Evolutionary conservation across 2,113 vertebrate species (phyloP).

Genomic region (Cariama cristata): DNA sequence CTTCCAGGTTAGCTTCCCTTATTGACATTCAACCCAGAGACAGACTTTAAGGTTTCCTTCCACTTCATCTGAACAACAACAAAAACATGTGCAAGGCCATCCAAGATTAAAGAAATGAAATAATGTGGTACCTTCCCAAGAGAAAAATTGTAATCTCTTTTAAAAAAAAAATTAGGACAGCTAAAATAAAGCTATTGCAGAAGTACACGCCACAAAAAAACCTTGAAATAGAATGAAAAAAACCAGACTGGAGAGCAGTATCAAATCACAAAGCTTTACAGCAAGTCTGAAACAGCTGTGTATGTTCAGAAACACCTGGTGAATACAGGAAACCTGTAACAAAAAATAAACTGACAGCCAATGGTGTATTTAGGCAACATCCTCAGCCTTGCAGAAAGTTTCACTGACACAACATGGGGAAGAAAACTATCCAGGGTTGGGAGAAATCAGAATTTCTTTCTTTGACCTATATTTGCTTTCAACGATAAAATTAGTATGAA

Average conservation of each 20-base stretch:
- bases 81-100: not conserved
- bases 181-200: not conserved
- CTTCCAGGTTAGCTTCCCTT: not conserved
- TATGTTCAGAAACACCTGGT: not conserved
- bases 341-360: not conserved
- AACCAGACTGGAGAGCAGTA: not conserved
- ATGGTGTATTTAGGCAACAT: accelerated
- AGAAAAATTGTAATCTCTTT: not conserved
- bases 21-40: not conserved
- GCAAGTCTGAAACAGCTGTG: not conserved
- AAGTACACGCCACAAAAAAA: not conserved
- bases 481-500: not conserved
- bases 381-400: not conserved
- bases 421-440: not conserved
- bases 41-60: not conserved
- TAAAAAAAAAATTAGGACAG: not conserved
- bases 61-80: not conserved
- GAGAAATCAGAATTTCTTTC: not conserved
- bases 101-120: not conserved
- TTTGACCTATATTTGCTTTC: not conserved
- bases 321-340: not conserved
- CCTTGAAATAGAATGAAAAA: not conserved
- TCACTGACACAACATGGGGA: not conserved
- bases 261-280: not conserved
- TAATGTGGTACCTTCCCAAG: not conserved